These are phyloP conservation scores for Drosophila yooni DNA, from an alignment of 2,888 invertebrate genomes.

Conservation along the genomic window DNA sequence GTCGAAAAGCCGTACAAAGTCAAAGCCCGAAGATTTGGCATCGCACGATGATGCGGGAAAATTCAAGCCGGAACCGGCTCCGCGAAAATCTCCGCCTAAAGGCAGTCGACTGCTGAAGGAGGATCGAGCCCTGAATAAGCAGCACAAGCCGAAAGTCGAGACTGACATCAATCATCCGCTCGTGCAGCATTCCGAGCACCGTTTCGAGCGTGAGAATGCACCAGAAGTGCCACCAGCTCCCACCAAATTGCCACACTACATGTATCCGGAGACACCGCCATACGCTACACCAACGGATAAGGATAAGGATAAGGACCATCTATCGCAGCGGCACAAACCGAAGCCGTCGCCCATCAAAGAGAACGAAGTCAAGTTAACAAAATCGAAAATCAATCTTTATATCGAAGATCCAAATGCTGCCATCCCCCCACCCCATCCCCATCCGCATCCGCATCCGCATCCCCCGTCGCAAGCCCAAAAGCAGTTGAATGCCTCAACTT, in stretches of 20 bases:
- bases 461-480: conserved; percentile 79
- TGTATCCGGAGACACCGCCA: conserved; percentile 87
- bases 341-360: conserved; percentile 85
- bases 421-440: not conserved
- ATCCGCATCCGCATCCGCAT: conserved; percentile 36
- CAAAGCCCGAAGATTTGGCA: conserved; percentile 68
- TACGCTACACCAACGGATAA: conserved; percentile 80
- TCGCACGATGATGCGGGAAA: conserved; percentile 84
- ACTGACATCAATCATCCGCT: conserved; percentile 89
- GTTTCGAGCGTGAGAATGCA: conserved; percentile 88
- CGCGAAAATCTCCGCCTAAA: conserved; percentile 83
- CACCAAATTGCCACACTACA: conserved; percentile 88
- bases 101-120: conserved; percentile 83
- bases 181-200: conserved; percentile 91
- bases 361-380: conserved; percentile 84
- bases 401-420: conserved; percentile 78
- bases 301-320: conserved; percentile 62
- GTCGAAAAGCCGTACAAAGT: conserved; percentile 78
- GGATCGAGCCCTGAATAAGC: conserved; percentile 87
- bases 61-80: conserved; percentile 85
- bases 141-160: conserved; percentile 84
- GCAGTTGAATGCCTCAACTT: conserved; percentile 87
- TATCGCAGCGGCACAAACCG: conserved; percentile 60
- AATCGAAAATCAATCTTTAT: conserved; percentile 79
- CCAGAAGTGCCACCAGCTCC: conserved; percentile 86